Conservation (phyloP, 2,113 vertebrate species). For the Lepidothrix coronata region DNA sequence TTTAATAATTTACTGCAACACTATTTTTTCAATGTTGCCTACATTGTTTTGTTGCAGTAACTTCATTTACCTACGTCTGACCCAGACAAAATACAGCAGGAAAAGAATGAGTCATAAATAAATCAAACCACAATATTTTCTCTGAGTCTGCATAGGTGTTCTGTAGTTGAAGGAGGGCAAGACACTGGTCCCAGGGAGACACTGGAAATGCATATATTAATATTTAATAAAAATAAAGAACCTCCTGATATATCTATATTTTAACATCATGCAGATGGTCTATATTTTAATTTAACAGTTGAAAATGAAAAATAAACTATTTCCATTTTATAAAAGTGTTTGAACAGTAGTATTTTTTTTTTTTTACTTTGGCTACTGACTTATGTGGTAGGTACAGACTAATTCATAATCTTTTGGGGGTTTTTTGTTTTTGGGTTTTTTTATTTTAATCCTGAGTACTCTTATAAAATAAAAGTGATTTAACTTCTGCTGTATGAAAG, state of each 20-base stretch:
- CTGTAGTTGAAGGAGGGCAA: background rate
- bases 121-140: background rate
- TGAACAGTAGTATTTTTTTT: background rate
- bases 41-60: background rate
- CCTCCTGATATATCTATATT: background rate
- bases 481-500: background rate
- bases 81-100: background rate
- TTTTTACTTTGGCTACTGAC: background rate
- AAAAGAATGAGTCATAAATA: background rate
- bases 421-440: background rate
- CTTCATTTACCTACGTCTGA: background rate
- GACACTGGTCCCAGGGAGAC: background rate
- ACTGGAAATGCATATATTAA: background rate
- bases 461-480: background rate
- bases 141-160: background rate
- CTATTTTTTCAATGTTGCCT: background rate
- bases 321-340: background rate
- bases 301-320: background rate
- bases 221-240: background rate
- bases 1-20: background rate
- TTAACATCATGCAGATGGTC: background rate
- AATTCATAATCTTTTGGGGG: background rate
- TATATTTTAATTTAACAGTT: background rate
- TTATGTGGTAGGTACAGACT: background rate
- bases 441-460: background rate